These are phyloP conservation scores for mouse (Mus musculus) DNA, from an alignment of 2,113 vertebrate species.

Conservation along the genomic window GRCm39 chr13:43703001-43703500, in stretches of 20 bases:
- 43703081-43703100: not conserved
- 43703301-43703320: not conserved
- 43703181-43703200: too few relatives aligned
- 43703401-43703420: not conserved
- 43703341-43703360: not conserved
- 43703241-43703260: not conserved
- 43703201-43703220: not conserved
- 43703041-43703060: conserved; percentile 93
- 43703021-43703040: conserved; percentile 93
- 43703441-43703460: not conserved
- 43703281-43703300: not conserved
- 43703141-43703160: not conserved
- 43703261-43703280: not conserved
- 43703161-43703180: not conserved
- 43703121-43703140: not conserved
- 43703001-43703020: conserved; percentile 92
- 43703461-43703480: not conserved
- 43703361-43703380: rapidly evolving
- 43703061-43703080: conserved; percentile 61
- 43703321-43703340: not conserved
- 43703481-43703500: not conserved
- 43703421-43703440: not conserved
- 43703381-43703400: not conserved
- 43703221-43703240: not conserved
- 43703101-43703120: not conserved